A percentile compares a stretch with the other conserved stretches of the same genome.
These are phyloP conservation scores for Drosophila pseudoananassae DNA, from an alignment of 1,140 invertebrate genomes.

Conservation along the genomic window DNA sequence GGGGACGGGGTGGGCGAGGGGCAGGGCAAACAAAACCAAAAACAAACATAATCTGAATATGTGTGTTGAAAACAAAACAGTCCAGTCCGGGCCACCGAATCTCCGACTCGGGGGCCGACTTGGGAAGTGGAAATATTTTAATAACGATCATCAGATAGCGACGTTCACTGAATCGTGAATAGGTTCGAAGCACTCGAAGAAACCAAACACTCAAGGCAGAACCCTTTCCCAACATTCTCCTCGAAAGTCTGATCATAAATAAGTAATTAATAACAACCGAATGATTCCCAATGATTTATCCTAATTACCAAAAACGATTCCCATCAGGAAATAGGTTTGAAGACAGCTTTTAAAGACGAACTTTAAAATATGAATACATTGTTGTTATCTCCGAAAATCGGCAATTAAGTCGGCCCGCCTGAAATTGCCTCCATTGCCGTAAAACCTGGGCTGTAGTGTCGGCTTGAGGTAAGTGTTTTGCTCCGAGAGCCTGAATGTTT, in stretches of 20 bases:
- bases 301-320: no score
- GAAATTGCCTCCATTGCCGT: neutral
- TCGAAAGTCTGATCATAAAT: no score
- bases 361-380: neutral
- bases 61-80: constrained; percentile 1
- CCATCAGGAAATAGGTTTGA: no score
- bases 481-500: neutral
- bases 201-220: neutral
- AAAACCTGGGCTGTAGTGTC: neutral
- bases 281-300: no score
- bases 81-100: neutral
- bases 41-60: neutral
- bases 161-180: neutral
- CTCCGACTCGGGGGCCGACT: neutral
- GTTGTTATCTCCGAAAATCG: neutral
- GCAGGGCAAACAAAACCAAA: neutral
- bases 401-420: neutral
- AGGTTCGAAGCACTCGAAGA: neutral
- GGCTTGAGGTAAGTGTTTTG: neutral
- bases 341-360: no score
- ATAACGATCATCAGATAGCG: neutral
- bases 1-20: no score
- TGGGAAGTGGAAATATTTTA: neutral
- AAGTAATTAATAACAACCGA: no score
- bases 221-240: neutral